Conservation (phyloP, 2,797 vertebrate genomes). For the Onychomys arenicola region DNA sequence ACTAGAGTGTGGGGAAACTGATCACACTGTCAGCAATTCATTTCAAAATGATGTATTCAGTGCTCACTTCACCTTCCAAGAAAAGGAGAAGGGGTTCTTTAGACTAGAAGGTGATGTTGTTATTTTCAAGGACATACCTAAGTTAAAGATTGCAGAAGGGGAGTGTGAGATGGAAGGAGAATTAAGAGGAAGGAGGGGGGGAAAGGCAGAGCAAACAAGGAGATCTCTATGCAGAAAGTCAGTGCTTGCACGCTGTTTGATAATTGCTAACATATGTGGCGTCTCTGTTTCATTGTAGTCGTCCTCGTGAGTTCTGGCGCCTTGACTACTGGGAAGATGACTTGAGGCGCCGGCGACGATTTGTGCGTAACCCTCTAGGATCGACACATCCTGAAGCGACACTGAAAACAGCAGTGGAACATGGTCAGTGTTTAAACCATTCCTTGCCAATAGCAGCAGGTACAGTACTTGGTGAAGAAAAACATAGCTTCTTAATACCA, state of each 20-base stretch:
- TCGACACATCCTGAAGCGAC: conserved; percentile 98
- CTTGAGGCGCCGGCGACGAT: conserved; percentile 98
- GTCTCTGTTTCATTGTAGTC: conserved; percentile 96
- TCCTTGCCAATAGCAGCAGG: conserved; percentile 87
- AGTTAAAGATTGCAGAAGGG: conserved; percentile 89
- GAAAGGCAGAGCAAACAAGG: conserved; percentile 92
- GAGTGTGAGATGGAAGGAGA: conserved; percentile 82
- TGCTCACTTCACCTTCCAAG: conserved; percentile 92
- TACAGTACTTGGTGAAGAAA: conserved; percentile 88
- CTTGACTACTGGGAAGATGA: conserved; percentile 99
- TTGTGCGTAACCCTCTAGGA: conserved; percentile 98
- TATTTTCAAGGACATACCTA: conserved; percentile 92
- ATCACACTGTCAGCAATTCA: conserved; percentile 95
- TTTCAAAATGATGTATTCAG: conserved; percentile 94
- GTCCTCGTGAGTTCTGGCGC: conserved; percentile 99
- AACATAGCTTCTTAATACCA: conserved; percentile 83
- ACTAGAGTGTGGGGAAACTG: conserved; percentile 93
- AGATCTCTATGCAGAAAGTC: conserved; percentile 94
- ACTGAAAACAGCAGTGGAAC: conserved; percentile 95
- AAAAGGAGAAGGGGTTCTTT: conserved; percentile 90
- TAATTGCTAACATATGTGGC: conserved; percentile 99
- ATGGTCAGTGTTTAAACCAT: conserved; percentile 92
- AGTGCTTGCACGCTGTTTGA: conserved; percentile 94
- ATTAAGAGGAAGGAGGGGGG: conserved; percentile 78
- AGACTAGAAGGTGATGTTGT: conserved; percentile 91